Evolutionary conservation across 1,140 invertebrate species (phyloP).

Genomic region (Ganaspis sp.): DNA sequence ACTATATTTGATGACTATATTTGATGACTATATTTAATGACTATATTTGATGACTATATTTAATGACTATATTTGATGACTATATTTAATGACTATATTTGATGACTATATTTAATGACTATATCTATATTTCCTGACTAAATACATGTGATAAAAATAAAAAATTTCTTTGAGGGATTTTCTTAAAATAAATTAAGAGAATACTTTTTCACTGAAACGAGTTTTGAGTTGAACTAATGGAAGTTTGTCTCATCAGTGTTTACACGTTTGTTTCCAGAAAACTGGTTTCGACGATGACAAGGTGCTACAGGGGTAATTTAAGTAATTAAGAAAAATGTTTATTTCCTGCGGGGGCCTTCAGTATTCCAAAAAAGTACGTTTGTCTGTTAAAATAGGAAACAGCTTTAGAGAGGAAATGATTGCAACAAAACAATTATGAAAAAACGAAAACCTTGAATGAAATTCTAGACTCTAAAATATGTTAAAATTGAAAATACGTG

Average conservation of each 20-base stretch:
- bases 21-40: no score
- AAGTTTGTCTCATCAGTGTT: neutral
- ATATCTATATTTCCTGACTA: no score
- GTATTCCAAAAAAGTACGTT: neutral
- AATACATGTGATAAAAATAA: no score
- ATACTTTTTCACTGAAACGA: neutral
- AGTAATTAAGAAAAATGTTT: neutral
- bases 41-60: no score
- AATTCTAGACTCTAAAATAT: no score
- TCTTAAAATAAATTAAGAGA: neutral
- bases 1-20: no score
- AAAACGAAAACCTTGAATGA: neutral
- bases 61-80: no score
- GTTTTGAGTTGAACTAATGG: neutral
- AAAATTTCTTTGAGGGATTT: neutral
- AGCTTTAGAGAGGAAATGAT: neutral
- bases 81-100: no score
- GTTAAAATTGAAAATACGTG: no score
- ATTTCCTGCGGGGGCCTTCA: neutral
- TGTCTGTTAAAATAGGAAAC: neutral
- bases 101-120: no score
- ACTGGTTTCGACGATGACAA: constrained; percentile 3
- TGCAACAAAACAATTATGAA: neutral
- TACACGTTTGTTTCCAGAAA: neutral
- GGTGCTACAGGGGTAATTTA: neutral